Percentiles rank a stretch among this genome's conserved stretches.
Evolutionary conservation across 2,797 vertebrate species (phyloP).

Genomic region (Bucorvus abyssinicus): DNA sequence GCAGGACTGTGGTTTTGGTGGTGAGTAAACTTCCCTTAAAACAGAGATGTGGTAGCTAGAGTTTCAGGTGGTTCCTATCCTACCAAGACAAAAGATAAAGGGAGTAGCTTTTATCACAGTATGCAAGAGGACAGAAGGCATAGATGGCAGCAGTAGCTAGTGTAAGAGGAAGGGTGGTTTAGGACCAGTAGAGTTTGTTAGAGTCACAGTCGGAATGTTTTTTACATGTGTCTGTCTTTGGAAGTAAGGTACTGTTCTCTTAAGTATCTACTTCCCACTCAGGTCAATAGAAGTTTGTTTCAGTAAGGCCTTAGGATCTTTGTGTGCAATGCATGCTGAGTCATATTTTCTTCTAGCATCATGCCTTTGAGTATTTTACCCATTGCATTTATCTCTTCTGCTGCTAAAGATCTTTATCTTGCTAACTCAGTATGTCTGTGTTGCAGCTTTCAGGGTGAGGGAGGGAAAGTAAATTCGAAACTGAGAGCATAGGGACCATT

Average conservation of each 20-base stretch:
- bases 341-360: slow-evolving; percentile 3
- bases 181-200: neutral
- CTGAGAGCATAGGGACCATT: neutral
- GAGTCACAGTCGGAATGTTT: neutral
- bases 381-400: slow-evolving; percentile 23
- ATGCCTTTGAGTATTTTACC: slow-evolving; percentile 3
- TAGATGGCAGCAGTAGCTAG: neutral
- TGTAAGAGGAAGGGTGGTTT: neutral
- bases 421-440: slow-evolving; percentile 1
- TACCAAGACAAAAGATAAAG: neutral
- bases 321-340: neutral
- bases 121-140: neutral
- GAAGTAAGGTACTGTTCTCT: neutral
- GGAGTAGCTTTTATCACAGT: neutral
- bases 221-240: neutral
- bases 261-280: neutral
- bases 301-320: neutral
- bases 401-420: slow-evolving; percentile 19
- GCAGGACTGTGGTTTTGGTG: neutral
- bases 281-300: neutral
- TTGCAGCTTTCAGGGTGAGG: neutral
- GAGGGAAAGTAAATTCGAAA: slow-evolving; percentile 18
- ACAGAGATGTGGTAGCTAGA: neutral
- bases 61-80: neutral
- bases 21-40: neutral